A percentile compares a stretch with the other conserved stretches of the same genome.
These are phyloP conservation scores for Melanargia galathea DNA, from an alignment of 2,888 invertebrate genomes.

Conservation along the genomic window DNA sequence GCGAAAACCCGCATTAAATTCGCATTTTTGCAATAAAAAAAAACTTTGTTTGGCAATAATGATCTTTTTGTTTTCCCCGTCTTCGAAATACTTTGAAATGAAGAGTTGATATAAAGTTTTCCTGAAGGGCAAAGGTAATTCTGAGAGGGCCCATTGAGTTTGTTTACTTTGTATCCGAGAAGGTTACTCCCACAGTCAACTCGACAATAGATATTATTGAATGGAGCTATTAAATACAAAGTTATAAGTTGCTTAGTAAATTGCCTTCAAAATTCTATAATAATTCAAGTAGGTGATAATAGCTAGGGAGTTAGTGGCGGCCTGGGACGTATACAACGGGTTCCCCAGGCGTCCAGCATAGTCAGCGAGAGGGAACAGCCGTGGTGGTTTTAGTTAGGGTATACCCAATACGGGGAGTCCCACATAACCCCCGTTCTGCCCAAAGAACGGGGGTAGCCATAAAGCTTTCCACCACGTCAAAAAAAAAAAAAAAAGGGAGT, in stretches of 20 bases:
- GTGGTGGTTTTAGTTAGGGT: too few relatives aligned
- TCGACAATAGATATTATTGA: slow-evolving; percentile 68
- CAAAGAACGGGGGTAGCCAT: too few relatives aligned
- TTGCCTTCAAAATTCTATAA: background rate
- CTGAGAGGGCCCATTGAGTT: slow-evolving; percentile 61
- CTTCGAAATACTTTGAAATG: slow-evolving; percentile 45
- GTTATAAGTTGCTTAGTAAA: background rate
- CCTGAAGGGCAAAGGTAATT: slow-evolving; percentile 66
- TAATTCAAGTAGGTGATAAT: background rate
- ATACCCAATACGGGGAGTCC: too few relatives aligned
- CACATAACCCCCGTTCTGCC: too few relatives aligned
- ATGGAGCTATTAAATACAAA: slow-evolving; percentile 31
- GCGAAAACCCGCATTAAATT: background rate
- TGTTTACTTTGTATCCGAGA: slow-evolving; percentile 71
- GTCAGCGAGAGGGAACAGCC: too few relatives aligned
- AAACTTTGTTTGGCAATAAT: slow-evolving; percentile 20
- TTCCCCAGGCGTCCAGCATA: too few relatives aligned
- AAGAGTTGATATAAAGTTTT: slow-evolving; percentile 64
- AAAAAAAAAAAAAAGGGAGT: too few relatives aligned
- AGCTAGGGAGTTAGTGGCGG: too few relatives aligned
- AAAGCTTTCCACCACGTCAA: too few relatives aligned
- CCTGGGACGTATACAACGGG: too few relatives aligned
- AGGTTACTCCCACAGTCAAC: slow-evolving; percentile 62
- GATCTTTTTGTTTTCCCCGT: slow-evolving; percentile 43
- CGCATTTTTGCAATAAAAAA: background rate